These are phyloP conservation scores for Bufo gargarizans DNA, from an alignment of 2,113 vertebrate genomes.

Conservation along the genomic window DNA sequence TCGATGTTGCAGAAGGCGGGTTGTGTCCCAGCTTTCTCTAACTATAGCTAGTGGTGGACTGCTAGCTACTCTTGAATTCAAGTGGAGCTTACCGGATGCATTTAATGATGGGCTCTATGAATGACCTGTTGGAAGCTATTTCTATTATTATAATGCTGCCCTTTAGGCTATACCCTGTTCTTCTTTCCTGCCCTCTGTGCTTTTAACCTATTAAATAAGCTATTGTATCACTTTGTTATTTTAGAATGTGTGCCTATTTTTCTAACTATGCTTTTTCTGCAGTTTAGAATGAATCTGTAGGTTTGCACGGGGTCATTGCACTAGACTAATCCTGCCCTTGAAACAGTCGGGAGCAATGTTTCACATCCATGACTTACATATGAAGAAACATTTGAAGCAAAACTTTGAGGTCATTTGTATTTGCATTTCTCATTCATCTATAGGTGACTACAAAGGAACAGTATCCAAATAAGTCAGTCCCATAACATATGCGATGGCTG, in stretches of 20 bases:
- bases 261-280: constrained; percentile 26
- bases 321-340: constrained; percentile 19
- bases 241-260: constrained; percentile 38
- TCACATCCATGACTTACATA: background rate
- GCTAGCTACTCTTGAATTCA: background rate
- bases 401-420: background rate
- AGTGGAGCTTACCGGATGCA: background rate
- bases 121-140: background rate
- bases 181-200: background rate
- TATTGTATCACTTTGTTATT: constrained; percentile 25
- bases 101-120: background rate
- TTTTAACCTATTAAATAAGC: constrained; percentile 5
- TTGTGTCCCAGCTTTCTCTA: background rate
- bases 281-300: background rate
- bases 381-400: background rate
- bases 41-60: background rate
- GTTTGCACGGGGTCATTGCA: constrained; percentile 20
- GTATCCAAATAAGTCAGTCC: background rate
- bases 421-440: background rate
- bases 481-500: background rate
- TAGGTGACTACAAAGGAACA: background rate
- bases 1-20: background rate
- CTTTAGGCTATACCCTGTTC: background rate
- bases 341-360: constrained; percentile 16
- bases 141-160: background rate